phyloP scores from a whole-genome alignment of 2,888 invertebrate species.

The Panzeria rudis region DNA sequence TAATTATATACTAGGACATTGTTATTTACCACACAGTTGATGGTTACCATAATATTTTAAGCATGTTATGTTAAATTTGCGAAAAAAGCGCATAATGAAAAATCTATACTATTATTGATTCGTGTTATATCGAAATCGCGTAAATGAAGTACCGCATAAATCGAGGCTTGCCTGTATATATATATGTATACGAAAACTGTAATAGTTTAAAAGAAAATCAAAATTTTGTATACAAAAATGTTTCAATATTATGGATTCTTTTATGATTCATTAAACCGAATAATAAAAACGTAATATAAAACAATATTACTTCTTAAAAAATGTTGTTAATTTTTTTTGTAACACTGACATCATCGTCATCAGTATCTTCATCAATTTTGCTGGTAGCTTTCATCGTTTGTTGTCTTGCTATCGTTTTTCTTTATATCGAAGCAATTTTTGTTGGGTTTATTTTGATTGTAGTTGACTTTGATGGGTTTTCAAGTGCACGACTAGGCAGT shows the following conservation, averaged over 20 bases:
- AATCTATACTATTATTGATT: no score
- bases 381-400: slow-evolving; percentile 20
- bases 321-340: slow-evolving; percentile 10
- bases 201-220: neutral
- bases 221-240: neutral
- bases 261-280: neutral
- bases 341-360: slow-evolving; percentile 43
- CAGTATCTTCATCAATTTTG: slow-evolving; percentile 52
- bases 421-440: slow-evolving; percentile 51
- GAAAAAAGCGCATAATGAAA: no score
- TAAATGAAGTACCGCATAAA: no score
- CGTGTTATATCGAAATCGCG: no score
- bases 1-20: no score
- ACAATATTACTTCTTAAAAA: neutral
- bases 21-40: no score
- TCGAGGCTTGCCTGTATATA: no score
- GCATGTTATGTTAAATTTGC: no score
- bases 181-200: neutral
- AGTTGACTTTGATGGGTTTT: slow-evolving; percentile 69
- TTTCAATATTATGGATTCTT: no score
- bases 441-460: slow-evolving; percentile 64
- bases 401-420: slow-evolving; percentile 44
- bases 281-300: slow-evolving; percentile 11
- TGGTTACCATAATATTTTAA: no score
- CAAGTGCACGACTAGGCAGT: slow-evolving; percentile 54